A percentile compares a stretch with the other conserved stretches of the same genome.
phyloP scores from a whole-genome alignment of 2,888 invertebrate species.

The Papilio protenor region DNA sequence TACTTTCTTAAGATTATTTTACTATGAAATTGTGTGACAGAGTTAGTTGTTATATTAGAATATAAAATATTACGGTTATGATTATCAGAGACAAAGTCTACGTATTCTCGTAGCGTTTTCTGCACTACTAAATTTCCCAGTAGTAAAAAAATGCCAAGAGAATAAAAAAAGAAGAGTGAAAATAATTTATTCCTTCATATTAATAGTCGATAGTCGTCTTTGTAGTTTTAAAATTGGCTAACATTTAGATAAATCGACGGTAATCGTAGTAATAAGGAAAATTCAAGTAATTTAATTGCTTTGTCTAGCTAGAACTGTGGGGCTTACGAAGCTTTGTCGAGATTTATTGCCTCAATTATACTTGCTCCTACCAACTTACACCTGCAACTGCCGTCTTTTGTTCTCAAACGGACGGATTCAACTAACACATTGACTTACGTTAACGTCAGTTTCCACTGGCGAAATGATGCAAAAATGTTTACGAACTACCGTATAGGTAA shows the following conservation, averaged over 20 bases:
- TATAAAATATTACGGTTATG: not conserved
- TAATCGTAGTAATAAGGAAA: slow-evolving; percentile 71
- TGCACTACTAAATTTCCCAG: not conserved
- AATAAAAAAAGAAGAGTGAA: not conserved
- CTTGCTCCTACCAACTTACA: slow-evolving; percentile 63
- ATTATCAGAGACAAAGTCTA: not conserved
- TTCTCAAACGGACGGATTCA: slow-evolving; percentile 61
- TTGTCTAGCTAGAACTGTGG: slow-evolving; percentile 64
- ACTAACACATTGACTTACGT: slow-evolving; percentile 49
- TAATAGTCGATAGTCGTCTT: not conserved
- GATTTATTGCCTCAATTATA: slow-evolving; percentile 81
- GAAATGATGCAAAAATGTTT: not conserved
- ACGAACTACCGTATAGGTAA: not conserved
- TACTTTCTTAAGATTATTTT: slow-evolving; percentile 26
- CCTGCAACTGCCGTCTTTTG: slow-evolving; percentile 64
- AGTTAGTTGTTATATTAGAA: not conserved
- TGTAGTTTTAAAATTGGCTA: not conserved
- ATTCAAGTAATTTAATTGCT: slow-evolving; percentile 78
- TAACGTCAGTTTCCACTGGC: not conserved
- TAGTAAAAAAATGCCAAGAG: not conserved
- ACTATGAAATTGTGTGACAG: not conserved
- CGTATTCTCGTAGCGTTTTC: not conserved
- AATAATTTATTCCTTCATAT: not conserved
- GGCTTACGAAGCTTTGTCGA: slow-evolving; percentile 67
- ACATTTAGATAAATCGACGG: slow-evolving; percentile 47